Conservation (phyloP, 1,140 invertebrate species). For the Yoshiicerus persimilis region DNA sequence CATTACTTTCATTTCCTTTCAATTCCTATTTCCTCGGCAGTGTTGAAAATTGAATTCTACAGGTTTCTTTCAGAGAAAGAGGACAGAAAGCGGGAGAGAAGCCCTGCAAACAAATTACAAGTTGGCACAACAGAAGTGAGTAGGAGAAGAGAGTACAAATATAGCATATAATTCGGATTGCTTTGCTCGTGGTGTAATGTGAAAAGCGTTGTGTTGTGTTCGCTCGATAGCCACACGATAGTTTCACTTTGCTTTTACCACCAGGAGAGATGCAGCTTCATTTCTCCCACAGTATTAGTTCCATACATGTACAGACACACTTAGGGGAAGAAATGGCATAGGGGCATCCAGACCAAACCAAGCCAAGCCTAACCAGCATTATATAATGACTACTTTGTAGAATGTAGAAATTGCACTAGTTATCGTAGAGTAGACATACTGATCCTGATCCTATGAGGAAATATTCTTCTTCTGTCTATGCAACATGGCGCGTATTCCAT, state of each 20-base stretch:
- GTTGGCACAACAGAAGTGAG: neutral
- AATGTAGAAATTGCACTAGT: neutral
- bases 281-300: neutral
- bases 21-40: neutral
- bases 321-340: neutral
- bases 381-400: neutral
- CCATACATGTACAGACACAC: neutral
- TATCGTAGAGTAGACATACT: neutral
- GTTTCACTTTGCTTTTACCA: neutral
- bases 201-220: neutral
- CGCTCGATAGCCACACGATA: neutral
- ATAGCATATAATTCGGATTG: neutral
- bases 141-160: neutral
- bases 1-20: neutral
- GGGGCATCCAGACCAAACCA: neutral
- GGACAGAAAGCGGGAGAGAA: neutral
- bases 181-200: neutral
- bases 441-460: too few relatives aligned
- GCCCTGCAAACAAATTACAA: neutral
- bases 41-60: neutral
- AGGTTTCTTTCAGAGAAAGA: neutral
- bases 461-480: neutral
- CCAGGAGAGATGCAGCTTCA: neutral
- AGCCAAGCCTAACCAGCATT: neutral
- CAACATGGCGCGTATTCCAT: neutral